Evolutionary conservation across 1,140 invertebrate species (phyloP).

Genomic region (Cheumatopsyche charites): DNA sequence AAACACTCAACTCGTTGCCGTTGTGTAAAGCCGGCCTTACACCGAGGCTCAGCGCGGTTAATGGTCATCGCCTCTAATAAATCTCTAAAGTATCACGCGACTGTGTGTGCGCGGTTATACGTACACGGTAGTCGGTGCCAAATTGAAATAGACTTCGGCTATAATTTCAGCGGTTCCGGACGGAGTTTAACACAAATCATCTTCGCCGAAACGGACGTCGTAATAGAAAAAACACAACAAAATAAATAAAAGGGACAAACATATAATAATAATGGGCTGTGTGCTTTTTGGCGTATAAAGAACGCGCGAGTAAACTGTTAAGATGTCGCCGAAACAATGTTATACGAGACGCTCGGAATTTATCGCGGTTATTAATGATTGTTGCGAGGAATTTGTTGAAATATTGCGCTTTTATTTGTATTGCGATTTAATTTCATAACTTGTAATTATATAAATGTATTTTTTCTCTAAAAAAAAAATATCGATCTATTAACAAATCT

Average conservation of each 20-base stretch:
- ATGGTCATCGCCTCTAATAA: slow-evolving; percentile 38
- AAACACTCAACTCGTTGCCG: too few species aligned
- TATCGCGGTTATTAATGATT: neutral
- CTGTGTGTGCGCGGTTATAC: too few species aligned
- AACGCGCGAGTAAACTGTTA: slow-evolving; percentile 4
- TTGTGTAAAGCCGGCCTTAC: too few species aligned
- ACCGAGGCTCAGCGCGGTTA: neutral
- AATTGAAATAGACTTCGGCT: slow-evolving; percentile 47
- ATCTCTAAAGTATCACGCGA: slow-evolving; percentile 42
- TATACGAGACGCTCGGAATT: neutral
- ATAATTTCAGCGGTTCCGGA: slow-evolving; percentile 42
- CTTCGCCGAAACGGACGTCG: slow-evolving; percentile 2
- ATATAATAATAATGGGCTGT: neutral
- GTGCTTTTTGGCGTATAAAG: neutral
- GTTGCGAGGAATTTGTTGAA: neutral
- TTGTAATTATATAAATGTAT: too few species aligned
- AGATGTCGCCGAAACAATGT: neutral
- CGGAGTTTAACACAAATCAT: slow-evolving; percentile 45
- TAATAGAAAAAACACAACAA: slow-evolving; percentile 8
- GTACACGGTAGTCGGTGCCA: slow-evolving; percentile 33
- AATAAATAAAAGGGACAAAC: neutral
- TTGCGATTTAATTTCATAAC: too few species aligned
- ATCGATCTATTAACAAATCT: too few species aligned
- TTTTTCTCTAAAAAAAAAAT: too few species aligned
- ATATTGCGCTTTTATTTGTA: too few species aligned